Percentiles rank a stretch among this genome's conserved stretches.
Evolutionary conservation across 1,140 invertebrate genomes (phyloP).

Genomic region (Brachionus manjavacas): DNA sequence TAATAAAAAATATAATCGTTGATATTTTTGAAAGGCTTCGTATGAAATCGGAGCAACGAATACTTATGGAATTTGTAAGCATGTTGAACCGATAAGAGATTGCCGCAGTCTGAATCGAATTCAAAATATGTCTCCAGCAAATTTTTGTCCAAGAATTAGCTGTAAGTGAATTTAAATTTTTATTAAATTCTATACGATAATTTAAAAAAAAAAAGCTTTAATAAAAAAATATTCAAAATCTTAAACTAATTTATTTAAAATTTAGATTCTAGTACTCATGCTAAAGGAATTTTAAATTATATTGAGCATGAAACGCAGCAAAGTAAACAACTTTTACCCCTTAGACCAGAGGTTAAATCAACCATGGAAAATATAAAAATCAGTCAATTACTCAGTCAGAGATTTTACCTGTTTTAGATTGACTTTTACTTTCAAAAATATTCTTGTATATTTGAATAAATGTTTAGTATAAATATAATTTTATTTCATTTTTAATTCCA

Average conservation of each 20-base stretch:
- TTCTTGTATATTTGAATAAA: not conserved
- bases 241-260: not conserved
- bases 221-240: not conserved
- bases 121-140: not conserved
- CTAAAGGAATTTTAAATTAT: slow-evolving; percentile 25
- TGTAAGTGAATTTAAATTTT: not conserved
- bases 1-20: slow-evolving; percentile 45
- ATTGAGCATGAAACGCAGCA: not conserved
- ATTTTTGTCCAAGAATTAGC: slow-evolving; percentile 31
- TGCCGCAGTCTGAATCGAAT: slow-evolving; percentile 50
- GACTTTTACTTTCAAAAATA: not conserved
- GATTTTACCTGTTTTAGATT: slow-evolving; percentile 17
- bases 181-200: not conserved
- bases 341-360: not conserved
- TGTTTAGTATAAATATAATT: not conserved
- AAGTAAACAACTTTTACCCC: slow-evolving; percentile 14
- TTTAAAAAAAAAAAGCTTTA: too few species aligned
- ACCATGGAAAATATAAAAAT: not conserved
- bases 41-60: slow-evolving; percentile 45
- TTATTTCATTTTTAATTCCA: not conserved
- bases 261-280: not conserved
- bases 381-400: slow-evolving; percentile 6
- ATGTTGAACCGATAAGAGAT: slow-evolving; percentile 47
- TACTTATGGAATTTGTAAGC: slow-evolving; percentile 50
- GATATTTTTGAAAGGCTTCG: slow-evolving; percentile 42